Conservation (phyloP, 2,888 invertebrate genomes). For the Cabera pusaria region DNA sequence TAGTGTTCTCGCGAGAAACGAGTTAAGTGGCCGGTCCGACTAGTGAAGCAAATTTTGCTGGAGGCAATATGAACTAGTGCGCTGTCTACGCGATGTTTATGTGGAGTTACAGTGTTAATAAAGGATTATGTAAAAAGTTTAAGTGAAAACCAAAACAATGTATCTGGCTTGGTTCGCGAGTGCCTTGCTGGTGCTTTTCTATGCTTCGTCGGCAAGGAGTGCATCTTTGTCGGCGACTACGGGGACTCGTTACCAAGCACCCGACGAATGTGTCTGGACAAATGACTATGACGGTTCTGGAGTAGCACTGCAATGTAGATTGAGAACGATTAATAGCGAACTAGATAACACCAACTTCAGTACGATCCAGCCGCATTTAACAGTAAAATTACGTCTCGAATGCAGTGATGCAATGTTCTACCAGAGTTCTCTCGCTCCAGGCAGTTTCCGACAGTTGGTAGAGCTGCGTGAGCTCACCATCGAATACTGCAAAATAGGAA, state of each 20-base stretch:
- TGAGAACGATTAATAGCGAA: constrained; percentile 91
- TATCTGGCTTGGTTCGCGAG: constrained; percentile 67
- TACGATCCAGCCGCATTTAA: constrained; percentile 92
- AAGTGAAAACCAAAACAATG: constrained; percentile 71
- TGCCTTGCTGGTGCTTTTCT: constrained; percentile 69
- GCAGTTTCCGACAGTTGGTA: constrained; percentile 89
- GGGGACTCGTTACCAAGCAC: constrained; percentile 88
- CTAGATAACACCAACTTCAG: constrained; percentile 92
- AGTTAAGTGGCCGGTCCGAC: constrained; percentile 79
- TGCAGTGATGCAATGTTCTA: constrained; percentile 92
- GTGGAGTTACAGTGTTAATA: constrained; percentile 67
- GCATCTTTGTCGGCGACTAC: constrained; percentile 76
- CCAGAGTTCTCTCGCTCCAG: constrained; percentile 90
- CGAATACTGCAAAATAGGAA: constrained; percentile 92
- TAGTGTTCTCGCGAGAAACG: constrained; percentile 80
- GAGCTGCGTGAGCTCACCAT: constrained; percentile 90
- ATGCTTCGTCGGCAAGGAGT: constrained; percentile 64
- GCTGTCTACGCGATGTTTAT: constrained; percentile 54
- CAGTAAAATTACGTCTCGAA: constrained; percentile 88
- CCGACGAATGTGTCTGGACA: constrained; percentile 92
- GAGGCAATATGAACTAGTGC: constrained; percentile 65
- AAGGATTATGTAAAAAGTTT: constrained; percentile 65
- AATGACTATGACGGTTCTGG: constrained; percentile 86
- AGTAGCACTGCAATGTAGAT: constrained; percentile 88
- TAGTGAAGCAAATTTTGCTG: constrained; percentile 63